Base-by-base conservation (phyloP, 2,113 vertebrate genomes). In the Toxotes chatareus region DNA sequence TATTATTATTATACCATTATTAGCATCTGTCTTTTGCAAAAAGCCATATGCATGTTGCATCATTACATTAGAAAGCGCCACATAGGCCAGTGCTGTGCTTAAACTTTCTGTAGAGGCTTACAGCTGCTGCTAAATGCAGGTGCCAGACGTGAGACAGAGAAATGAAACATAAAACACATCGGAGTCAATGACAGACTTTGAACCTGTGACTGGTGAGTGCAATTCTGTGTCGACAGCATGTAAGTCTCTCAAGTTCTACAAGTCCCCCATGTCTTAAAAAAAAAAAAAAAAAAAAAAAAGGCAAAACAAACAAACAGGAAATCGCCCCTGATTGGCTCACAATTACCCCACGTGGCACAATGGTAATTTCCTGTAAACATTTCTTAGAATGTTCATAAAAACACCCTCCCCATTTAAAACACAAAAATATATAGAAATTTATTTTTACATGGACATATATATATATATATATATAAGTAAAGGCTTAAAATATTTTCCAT, bases 361-460 rank as follows among this genome's bases (percentile, higher is more conserved):
- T 73, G 91, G 91, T 92, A 75, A 88, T 89, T 90, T 92, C 86
- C 89, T 94, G 91, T 91, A 93, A 92, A 92, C 89, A 91, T 93
- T 89, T 90, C 63, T 68, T 73, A 40, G 83, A 91, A 89, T 91
- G 89, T 93, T 91, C 87, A 90, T 89, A 91, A 91, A 91, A 92
- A 85, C 80, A 69, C 77, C 84, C 71, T 59, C 83, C 80, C 80
- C 71, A 40, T 83, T 89, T 82, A 88, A 86, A 94, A 93, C 91
- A 92, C 88, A 94, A 94, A 94, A 93, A 94, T 93, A 94, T 90
- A 94, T 92, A 93, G 87, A 92, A 92, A 91, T 92, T 91, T 92
- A 84, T 94, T 93, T 93, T 82, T 90, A 93, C 90, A 93, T 84
- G 77, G 81, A 94, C 90, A 91, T 85, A 85, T 69, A 68, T 76